Conservation (phyloP, 2,113 vertebrate species). For the Xiphorhynchus elegans region DNA sequence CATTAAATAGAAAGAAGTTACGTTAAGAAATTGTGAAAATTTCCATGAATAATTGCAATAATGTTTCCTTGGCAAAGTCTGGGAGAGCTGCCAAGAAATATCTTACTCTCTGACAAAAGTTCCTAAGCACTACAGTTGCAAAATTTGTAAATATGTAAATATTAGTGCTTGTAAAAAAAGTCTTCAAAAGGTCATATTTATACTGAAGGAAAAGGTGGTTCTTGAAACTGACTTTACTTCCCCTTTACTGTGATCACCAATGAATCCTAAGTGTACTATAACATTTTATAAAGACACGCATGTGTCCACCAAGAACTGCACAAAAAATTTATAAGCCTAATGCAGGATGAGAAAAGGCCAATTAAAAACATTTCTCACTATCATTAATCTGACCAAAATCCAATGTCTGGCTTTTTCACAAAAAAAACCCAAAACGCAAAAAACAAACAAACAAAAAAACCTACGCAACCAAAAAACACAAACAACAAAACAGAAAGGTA, state of each 20-base stretch:
- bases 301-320: neutral
- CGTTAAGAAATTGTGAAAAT: neutral
- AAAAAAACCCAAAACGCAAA: neutral
- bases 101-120: neutral
- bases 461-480: neutral
- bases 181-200: neutral
- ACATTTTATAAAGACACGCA: neutral
- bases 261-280: neutral
- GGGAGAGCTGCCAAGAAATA: conserved; percentile 35
- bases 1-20: neutral
- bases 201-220: neutral
- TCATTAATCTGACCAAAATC: neutral
- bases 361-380: neutral
- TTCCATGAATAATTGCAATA: neutral
- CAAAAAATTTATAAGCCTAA: neutral
- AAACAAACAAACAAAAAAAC: neutral
- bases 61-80: conserved; percentile 8
- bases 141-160: conserved; percentile 42
- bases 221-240: neutral
- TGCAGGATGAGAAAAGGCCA: neutral
- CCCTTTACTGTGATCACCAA: neutral
- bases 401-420: neutral
- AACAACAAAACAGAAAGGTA: neutral
- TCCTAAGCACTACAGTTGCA: neutral
- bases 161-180: conserved; percentile 1